Percentiles rank a stretch among this genome's conserved stretches.
Conservation (phyloP, 30 jellyfish, hydroid and myxozoan species). For the Aurelia aurita region DNA sequence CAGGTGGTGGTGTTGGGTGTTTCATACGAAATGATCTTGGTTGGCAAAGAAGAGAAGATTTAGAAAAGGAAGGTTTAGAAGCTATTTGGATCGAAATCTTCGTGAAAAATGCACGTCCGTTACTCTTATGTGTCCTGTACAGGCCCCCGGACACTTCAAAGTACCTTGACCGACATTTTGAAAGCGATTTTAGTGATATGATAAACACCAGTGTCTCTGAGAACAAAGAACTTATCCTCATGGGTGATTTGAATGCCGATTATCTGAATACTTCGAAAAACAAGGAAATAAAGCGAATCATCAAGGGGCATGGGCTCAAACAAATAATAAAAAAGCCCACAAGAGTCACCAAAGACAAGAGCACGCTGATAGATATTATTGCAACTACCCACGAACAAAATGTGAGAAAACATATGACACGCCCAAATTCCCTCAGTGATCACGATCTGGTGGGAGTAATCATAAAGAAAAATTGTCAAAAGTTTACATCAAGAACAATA, state of each 20-base stretch:
- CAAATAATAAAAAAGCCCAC: conserved; percentile 2
- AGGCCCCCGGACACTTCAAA: conserved; percentile 64
- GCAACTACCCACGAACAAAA: conserved; percentile 21
- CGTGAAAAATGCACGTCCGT: conserved; percentile 42
- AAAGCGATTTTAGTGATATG: conserved; percentile 21
- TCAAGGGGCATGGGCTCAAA: conserved; percentile 11
- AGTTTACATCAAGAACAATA: conserved; percentile 17
- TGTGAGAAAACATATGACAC: conserved; percentile 18
- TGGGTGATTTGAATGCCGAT: conserved; percentile 36
- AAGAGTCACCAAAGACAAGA: conserved; percentile 25
- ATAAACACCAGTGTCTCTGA: conserved; percentile 30
- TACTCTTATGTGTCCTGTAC: conserved; percentile 42
- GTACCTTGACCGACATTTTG: conserved; percentile 44
- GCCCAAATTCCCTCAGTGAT: conserved; percentile 18
- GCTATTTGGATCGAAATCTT: conserved; percentile 21
- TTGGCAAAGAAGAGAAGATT: conserved; percentile 34
- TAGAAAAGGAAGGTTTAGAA: conserved; percentile 24
- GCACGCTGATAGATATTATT: conserved; percentile 26
- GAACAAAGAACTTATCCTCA: conserved; percentile 60
- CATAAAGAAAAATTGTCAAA: conserved; percentile 18
- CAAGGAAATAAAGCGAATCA: conserved; percentile 24
- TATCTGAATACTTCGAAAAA: conserved; percentile 12
- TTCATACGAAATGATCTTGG: conserved; percentile 37
- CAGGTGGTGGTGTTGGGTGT: conserved; percentile 54
- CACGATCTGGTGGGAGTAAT: conserved; percentile 25